These are phyloP conservation scores for Delphinus delphis DNA, from an alignment of 2,113 vertebrate genomes.

Conservation along the genomic window DNA sequence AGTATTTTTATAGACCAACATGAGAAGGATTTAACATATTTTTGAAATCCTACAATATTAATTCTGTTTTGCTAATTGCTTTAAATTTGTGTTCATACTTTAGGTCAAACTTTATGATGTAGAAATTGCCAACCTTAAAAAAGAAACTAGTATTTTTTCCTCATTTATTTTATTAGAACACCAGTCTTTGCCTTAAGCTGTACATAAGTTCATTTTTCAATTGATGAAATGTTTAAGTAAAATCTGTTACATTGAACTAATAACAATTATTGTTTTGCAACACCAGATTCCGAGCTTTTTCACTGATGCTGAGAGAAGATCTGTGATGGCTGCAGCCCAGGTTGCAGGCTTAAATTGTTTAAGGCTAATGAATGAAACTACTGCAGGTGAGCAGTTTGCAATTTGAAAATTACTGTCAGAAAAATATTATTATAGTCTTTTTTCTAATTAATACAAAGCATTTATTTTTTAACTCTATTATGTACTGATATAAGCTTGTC, in stretches of 20 bases:
- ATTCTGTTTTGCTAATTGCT: not conserved
- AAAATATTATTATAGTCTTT: not conserved
- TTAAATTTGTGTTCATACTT: not conserved
- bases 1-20: slow-evolving; percentile 30
- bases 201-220: not conserved
- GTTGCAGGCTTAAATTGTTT: slow-evolving; percentile 96
- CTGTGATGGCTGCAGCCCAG: slow-evolving; percentile 93
- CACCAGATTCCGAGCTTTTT: slow-evolving; percentile 94
- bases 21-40: not conserved
- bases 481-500: not conserved
- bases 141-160: not conserved
- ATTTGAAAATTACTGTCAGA: slow-evolving; percentile 2
- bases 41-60: not conserved
- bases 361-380: slow-evolving; percentile 96
- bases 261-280: slow-evolving; percentile 36
- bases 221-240: slow-evolving; percentile 31
- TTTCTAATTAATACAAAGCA: not conserved
- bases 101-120: not conserved
- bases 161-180: slow-evolving; percentile 4
- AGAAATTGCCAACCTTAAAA: not conserved
- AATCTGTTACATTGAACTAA: not conserved
- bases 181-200: not conserved
- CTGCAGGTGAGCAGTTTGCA: slow-evolving; percentile 88
- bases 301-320: slow-evolving; percentile 94
- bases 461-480: not conserved